A percentile compares a stretch with the other conserved stretches of the same genome.
Conservation (phyloP, 2,888 invertebrate species). For the Tridacna gigas region DNA sequence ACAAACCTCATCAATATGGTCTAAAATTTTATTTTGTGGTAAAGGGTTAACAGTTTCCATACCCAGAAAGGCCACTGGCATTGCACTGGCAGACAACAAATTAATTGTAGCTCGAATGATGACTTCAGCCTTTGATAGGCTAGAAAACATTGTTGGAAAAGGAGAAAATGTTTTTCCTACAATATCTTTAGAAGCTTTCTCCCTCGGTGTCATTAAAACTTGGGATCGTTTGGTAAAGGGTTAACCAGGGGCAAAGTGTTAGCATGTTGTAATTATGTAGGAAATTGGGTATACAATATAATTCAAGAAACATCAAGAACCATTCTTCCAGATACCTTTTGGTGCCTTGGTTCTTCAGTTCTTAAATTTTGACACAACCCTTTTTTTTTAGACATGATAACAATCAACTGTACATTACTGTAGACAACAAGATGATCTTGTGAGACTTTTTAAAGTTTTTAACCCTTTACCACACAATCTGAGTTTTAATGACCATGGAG, state of each 20-base stretch:
- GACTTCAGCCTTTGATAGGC: too few relatives aligned
- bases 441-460: too few relatives aligned
- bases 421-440: too few relatives aligned
- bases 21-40: too few relatives aligned
- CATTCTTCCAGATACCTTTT: not conserved
- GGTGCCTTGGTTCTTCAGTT: not conserved
- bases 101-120: too few relatives aligned
- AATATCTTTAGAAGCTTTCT: slow-evolving; percentile 6
- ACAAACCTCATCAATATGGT: too few relatives aligned
- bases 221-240: not conserved
- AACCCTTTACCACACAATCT: too few relatives aligned
- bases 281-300: not conserved
- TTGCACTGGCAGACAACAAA: too few relatives aligned
- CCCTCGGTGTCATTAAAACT: not conserved
- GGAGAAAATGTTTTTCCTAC: slow-evolving; percentile 7
- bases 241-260: not conserved
- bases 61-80: too few relatives aligned
- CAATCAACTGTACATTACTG: not conserved
- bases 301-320: not conserved
- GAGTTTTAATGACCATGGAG: too few relatives aligned
- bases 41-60: too few relatives aligned
- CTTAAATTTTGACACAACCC: not conserved
- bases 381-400: not conserved
- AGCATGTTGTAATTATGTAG: not conserved
- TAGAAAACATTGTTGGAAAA: slow-evolving; percentile 10